These are phyloP conservation scores for Microplitis mediator DNA, from an alignment of 1,140 invertebrate genomes.

Conservation along the genomic window DNA sequence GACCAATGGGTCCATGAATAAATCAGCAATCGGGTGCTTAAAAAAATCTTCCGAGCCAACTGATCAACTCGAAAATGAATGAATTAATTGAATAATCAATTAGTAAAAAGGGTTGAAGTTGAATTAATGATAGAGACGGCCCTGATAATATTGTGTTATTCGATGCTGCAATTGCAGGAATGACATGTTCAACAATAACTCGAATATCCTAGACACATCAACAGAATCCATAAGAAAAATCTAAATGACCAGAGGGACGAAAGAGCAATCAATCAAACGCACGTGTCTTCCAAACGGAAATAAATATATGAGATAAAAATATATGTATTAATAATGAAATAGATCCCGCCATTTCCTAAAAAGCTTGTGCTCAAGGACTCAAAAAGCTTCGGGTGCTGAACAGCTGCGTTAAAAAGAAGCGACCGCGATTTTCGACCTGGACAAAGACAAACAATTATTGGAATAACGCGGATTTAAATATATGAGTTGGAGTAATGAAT, in stretches of 20 bases:
- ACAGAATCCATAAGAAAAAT: neutral
- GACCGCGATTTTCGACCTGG: neutral
- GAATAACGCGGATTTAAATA: too few species aligned
- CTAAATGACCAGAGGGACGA: neutral
- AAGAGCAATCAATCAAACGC: neutral
- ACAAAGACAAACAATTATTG: too few species aligned
- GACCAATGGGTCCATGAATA: too few species aligned
- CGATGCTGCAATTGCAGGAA: slow-evolving; percentile 32
- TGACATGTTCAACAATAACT: slow-evolving; percentile 18
- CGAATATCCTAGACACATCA: neutral
- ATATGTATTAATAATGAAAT: neutral
- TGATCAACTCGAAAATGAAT: neutral
- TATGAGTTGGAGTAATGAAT: too few species aligned
- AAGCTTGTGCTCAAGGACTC: neutral
- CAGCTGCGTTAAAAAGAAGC: neutral
- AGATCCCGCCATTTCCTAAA: slow-evolving; percentile 21
- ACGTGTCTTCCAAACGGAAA: neutral
- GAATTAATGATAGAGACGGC: slow-evolving; percentile 25
- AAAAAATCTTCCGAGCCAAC: neutral
- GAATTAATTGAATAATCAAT: neutral
- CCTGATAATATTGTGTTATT: slow-evolving; percentile 40
- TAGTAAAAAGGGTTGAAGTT: neutral
- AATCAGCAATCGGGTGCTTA: too few species aligned
- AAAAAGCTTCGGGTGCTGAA: neutral
- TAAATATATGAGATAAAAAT: slow-evolving; percentile 1